Conservation (phyloP, 2,888 invertebrate genomes). For the Esperia sulphurella region DNA sequence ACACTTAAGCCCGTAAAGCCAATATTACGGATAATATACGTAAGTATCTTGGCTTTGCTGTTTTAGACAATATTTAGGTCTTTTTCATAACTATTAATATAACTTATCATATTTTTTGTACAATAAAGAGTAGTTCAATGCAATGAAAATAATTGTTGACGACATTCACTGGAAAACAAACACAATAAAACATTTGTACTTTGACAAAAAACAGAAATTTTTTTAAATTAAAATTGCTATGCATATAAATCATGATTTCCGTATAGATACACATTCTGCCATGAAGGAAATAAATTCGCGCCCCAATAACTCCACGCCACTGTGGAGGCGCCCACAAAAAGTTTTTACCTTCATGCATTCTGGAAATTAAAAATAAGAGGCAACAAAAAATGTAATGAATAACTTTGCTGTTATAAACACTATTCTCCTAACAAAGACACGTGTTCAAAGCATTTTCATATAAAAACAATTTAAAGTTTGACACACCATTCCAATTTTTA, state of each 20-base stretch:
- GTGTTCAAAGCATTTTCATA: too few relatives aligned
- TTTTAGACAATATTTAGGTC: slow-evolving; percentile 14
- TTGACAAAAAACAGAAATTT: neutral
- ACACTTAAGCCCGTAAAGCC: neutral
- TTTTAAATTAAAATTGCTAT: neutral
- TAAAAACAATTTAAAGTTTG: too few relatives aligned
- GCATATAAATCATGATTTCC: neutral
- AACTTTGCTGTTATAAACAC: too few relatives aligned
- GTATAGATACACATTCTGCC: too few relatives aligned
- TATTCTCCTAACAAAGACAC: too few relatives aligned
- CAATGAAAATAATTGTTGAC: neutral
- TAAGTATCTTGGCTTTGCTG: slow-evolving; percentile 38
- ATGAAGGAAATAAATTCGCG: too few relatives aligned
- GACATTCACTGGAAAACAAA: neutral
- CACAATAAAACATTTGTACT: neutral
- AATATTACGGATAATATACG: slow-evolving; percentile 14
- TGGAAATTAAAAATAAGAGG: too few relatives aligned
- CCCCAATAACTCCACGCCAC: too few relatives aligned
- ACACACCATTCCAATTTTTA: too few relatives aligned
- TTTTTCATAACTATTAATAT: slow-evolving; percentile 17
- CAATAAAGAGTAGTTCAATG: neutral
- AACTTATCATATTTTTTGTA: slow-evolving; percentile 15
- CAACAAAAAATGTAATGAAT: too few relatives aligned
- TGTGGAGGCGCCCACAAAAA: too few relatives aligned
- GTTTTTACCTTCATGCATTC: too few relatives aligned